Conservation (phyloP, 2,888 invertebrate species). For the Sepiola atlantica region DNA sequence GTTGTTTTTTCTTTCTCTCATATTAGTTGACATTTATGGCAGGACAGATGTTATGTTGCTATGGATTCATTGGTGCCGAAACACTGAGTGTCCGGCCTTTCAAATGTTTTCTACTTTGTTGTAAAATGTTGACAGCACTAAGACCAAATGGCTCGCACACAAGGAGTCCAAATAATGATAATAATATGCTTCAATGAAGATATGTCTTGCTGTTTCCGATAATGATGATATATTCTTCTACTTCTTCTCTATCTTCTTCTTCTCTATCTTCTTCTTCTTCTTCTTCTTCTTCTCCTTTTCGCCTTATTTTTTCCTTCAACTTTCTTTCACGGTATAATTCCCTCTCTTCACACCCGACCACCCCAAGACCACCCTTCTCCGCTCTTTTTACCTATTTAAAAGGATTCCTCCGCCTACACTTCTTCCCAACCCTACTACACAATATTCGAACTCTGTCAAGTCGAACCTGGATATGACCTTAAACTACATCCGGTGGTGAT, state of each 20-base stretch:
- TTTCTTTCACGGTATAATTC: background rate
- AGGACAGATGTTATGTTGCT: background rate
- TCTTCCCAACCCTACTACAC: background rate
- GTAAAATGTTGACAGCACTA: background rate
- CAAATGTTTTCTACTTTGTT: background rate
- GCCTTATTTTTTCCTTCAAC: background rate
- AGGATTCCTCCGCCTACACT: background rate
- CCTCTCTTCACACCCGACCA: background rate
- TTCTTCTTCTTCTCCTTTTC: background rate
- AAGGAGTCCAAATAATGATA: background rate
- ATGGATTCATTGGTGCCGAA: slow-evolving; percentile 32
- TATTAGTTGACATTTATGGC: background rate
- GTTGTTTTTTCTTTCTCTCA: background rate
- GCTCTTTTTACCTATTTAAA: background rate
- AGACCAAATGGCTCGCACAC: background rate
- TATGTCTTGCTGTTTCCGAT: background rate
- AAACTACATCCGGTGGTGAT: background rate
- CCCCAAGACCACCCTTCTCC: background rate
- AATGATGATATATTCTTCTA: background rate
- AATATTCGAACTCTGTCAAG: background rate
- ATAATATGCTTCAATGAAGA: background rate
- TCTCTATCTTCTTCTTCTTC: too few relatives aligned
- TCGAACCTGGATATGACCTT: background rate
- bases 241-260: too few relatives aligned
- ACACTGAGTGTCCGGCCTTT: background rate